Evolutionary conservation across 2,113 vertebrate genomes (phyloP), one percentile per base, ranked within the genome.

Genomic region (Picathartes gymnocephalus): DNA sequence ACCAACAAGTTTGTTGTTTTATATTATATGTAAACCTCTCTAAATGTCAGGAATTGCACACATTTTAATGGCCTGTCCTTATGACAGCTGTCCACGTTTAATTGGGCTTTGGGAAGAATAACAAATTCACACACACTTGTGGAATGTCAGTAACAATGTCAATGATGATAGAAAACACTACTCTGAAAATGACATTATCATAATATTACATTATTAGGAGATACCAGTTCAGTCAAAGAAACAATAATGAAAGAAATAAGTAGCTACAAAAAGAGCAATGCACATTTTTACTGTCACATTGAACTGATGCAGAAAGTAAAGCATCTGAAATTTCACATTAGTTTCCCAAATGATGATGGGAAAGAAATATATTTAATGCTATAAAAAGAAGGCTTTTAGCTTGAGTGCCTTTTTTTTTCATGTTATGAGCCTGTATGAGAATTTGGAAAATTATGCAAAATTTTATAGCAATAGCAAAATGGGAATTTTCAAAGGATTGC

Each of bases 31-130:
- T 91, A 70, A 94, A 85, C 62, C 73, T 91, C 37, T 88, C 83
- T 76, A 57, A 85, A 80, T 94, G 81, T 95, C 78, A 89, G 35
- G 77, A 91, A 74, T 92, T 72, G 33, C 79, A 88, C 42, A 35
- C 24, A 28, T 96, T 90, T 96, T 90, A 66, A 60, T 90, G 76
- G 23, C 51, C 47, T 4, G 10, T 57, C 60, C 74, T 93, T 6
- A 0, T 66, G 74, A 66, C 71, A 77, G 85, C 79, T 95, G 71
- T 40, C 64, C 58, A 21, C 0, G 0, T 80, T 93, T 94, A 80
- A 70, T n/a, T 83, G 72, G 76, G 60, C 69, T 71, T 66, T 1
- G 13, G 66, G 39, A 62, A 82, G 21, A 65, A 24, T 28, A 48
- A 62, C 33, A 74, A 40, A 60, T 83, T 53, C 74, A 37, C 84